Percentiles rank a stretch among this genome's conserved stretches.
phyloP scores from a whole-genome alignment of 2,113 vertebrate genomes.

The Chelonoidis abingdonii region DNA sequence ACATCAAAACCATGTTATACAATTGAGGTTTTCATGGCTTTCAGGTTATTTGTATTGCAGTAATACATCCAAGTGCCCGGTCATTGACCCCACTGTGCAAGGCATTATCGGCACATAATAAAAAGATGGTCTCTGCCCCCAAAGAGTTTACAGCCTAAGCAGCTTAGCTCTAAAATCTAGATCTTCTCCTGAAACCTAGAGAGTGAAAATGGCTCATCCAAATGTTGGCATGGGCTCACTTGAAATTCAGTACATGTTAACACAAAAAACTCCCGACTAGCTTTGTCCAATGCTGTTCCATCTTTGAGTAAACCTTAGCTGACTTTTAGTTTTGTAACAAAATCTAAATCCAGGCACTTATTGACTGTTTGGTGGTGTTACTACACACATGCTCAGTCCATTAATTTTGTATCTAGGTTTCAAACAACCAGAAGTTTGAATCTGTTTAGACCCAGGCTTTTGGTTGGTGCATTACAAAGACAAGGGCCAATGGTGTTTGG shows the following conservation, averaged over 20 bases:
- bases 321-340: background rate
- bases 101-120: background rate
- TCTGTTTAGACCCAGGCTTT: background rate
- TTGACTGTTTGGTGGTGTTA: background rate
- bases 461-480: background rate
- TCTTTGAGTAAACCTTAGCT: background rate
- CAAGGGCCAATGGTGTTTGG: slow-evolving; percentile 38
- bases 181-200: background rate
- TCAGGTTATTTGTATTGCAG: background rate
- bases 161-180: background rate
- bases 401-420: background rate
- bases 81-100: background rate
- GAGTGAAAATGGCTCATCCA: background rate
- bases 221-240: background rate
- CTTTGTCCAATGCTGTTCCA: background rate
- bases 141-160: background rate
- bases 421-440: slow-evolving; percentile 6
- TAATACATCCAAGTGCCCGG: background rate
- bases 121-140: background rate
- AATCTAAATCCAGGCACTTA: background rate
- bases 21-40: fast-evolving
- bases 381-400: background rate
- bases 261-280: background rate
- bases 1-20: background rate
- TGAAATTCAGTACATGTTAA: background rate